Conservation (phyloP, 2,113 vertebrate species). For the Chionis minor region DNA sequence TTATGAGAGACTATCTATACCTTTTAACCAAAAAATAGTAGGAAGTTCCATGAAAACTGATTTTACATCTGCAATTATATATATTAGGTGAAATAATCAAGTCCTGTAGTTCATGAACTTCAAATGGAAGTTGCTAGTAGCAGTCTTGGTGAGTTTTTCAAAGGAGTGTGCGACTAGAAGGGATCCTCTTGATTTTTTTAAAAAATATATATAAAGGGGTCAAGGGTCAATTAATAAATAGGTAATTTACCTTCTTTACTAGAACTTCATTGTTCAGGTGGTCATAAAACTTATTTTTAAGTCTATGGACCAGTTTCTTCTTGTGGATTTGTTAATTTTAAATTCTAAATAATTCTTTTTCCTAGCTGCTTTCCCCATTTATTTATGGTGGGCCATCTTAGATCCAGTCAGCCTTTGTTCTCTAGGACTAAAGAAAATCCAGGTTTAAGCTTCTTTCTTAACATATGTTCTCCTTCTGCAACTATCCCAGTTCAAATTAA, state of each 20-base stretch:
- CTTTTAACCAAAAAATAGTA: background rate
- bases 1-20: background rate
- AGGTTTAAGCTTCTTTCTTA: conserved; percentile 4
- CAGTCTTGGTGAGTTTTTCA: background rate
- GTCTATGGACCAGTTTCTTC: background rate
- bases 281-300: background rate
- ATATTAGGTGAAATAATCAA: background rate
- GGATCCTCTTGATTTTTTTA: background rate
- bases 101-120: background rate
- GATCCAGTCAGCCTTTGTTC: background rate
- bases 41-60: background rate
- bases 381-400: background rate
- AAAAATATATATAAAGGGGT: background rate
- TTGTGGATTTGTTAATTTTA: background rate
- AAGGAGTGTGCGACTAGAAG: background rate
- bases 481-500: background rate
- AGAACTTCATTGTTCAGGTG: background rate
- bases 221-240: background rate
- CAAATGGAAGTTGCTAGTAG: background rate
- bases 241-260: background rate
- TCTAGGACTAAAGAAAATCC: background rate
- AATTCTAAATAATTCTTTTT: background rate
- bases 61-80: background rate
- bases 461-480: background rate
- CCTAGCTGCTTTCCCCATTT: background rate